These are phyloP conservation scores for Arizona elegans DNA, from an alignment of 2,113 vertebrate species.

Conservation along the genomic window DNA sequence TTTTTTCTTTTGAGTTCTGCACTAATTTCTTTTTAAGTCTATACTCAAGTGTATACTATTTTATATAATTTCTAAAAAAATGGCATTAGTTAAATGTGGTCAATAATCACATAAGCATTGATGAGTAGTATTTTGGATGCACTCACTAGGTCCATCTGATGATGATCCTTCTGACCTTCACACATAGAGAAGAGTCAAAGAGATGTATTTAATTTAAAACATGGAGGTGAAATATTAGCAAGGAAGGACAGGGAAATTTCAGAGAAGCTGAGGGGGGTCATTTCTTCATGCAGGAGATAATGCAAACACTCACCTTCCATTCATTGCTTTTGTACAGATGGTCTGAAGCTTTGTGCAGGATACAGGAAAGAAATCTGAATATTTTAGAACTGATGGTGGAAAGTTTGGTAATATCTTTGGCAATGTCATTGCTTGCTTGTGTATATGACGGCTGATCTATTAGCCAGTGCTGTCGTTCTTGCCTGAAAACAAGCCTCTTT, in stretches of 20 bases:
- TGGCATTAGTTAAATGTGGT: neutral
- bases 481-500: neutral
- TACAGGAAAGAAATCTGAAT: neutral
- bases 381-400: neutral
- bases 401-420: neutral
- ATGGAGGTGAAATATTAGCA: neutral
- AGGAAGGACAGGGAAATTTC: neutral
- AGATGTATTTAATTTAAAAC: neutral
- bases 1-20: neutral
- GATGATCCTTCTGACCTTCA: neutral
- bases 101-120: neutral
- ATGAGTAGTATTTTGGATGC: neutral
- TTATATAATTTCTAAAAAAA: neutral
- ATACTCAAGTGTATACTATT: neutral
- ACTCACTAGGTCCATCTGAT: neutral
- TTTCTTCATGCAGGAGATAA: neutral
- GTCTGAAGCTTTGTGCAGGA: neutral
- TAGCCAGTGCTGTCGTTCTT: neutral
- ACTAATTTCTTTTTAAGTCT: neutral
- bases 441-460: neutral
- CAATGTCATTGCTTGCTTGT: neutral
- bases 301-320: neutral
- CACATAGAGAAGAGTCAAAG: neutral
- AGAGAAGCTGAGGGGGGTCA: neutral
- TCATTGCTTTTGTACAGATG: neutral